Percentiles rank a stretch among this genome's conserved stretches.
phyloP scores from a whole-genome alignment of 2,888 invertebrate genomes.

The Galeruca laticollis region DNA sequence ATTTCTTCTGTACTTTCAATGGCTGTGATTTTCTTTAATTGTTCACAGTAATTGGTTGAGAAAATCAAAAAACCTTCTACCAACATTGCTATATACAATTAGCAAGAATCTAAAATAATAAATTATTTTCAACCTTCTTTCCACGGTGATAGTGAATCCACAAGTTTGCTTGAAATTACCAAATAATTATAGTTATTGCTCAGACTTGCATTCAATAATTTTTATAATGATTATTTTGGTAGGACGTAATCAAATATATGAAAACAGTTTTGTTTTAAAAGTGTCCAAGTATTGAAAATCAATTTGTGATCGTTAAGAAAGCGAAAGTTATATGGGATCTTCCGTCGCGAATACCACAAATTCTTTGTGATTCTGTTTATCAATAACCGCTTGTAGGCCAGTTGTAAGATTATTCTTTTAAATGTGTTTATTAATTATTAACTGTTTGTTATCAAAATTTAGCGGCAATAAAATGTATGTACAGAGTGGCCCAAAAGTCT shows the following conservation, averaged over 20 bases:
- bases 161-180: not conserved
- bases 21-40: not conserved
- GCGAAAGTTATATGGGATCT: conserved; percentile 29
- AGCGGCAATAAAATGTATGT: no score
- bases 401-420: not conserved
- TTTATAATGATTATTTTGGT: not conserved
- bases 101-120: not conserved
- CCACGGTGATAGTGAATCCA: no score
- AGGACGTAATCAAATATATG: not conserved
- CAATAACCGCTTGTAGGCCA: conserved; percentile 19
- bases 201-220: not conserved
- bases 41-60: not conserved
- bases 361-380: conserved; percentile 18
- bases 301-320: conserved; percentile 26
- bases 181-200: not conserved
- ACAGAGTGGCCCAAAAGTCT: no score
- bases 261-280: not conserved
- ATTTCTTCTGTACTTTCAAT: not conserved
- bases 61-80: not conserved
- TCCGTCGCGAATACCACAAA: conserved; percentile 28
- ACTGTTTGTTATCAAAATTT: not conserved
- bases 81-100: not conserved
- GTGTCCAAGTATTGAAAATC: conserved; percentile 6
- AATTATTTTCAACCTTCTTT: no score
- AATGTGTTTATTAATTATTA: not conserved